Base-by-base conservation (phyloP, 1,140 invertebrate species). In the Rhynchophorus ferrugineus region DNA sequence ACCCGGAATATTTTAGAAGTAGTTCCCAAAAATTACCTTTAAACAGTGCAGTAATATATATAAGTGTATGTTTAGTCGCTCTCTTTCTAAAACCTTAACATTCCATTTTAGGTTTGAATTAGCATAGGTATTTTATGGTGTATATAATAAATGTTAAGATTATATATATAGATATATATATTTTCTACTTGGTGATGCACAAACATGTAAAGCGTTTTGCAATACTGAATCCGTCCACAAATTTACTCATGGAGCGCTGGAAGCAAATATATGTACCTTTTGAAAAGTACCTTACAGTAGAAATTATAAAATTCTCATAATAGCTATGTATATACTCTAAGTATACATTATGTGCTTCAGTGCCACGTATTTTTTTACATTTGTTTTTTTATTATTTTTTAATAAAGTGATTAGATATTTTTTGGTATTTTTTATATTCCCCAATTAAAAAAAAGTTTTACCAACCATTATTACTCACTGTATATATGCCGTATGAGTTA, bases 1-100 rank as follows among this genome's bases (percentile, higher is more conserved):
- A 61, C 19, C 60, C 60, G 0, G 21, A 61, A 34, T 56, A 50
- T 38, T 61, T 54, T 34, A 47, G 60, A 16, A 59, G 60, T 36
- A 47, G 41, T 18, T 36, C 47, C 11, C 21, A 18, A 14, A 37
- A 21, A 5, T 33, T 8, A 45, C 22, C 33, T 18, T 2, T 45
- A 44, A 44, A 9, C 21, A 44, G 8, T 14, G 19, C 17, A 1
- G 7, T 19, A 29, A 44, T 29, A 19, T 2, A 11, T 6, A 3
- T 41, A n/a, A n/a, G n/a, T n/a, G n/a, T n/a, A n/a, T n/a, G n/a
- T n/a, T n/a, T n/a, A n/a, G n/a, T n/a, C n/a, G n/a, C n/a, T n/a
- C n/a, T n/a, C n/a, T n/a, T n/a, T n/a, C n/a, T n/a, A n/a, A n/a
- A n/a, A n/a, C n/a, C n/a, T n/a, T n/a, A n/a, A n/a, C n/a, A n/a